These are phyloP conservation scores for Epinephelus coioides DNA, from an alignment of 2,797 vertebrate genomes.

Conservation along the genomic window DNA sequence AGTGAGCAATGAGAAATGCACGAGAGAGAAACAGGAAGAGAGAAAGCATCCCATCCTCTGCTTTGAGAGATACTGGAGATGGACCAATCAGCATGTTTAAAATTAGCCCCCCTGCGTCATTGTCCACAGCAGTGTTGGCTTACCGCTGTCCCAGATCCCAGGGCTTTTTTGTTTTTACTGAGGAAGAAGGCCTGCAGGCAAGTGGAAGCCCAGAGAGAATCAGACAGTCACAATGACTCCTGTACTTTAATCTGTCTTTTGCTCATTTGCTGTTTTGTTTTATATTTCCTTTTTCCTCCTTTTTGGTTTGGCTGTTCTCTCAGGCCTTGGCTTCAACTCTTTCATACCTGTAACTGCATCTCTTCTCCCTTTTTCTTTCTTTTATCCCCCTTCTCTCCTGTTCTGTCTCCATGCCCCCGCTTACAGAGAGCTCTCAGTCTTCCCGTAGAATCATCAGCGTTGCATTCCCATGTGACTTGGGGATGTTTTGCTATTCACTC, in stretches of 20 bases:
- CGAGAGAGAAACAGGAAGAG: not conserved
- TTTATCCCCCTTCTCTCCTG: conserved; percentile 1
- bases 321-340: conserved; percentile 19
- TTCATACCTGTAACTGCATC: conserved; percentile 41
- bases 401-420: conserved; percentile 14
- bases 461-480: conserved; percentile 71
- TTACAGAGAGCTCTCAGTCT: conserved; percentile 63
- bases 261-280: conserved; percentile 10
- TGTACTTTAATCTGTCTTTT: conserved; percentile 21
- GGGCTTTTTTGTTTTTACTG: conserved; percentile 46
- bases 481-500: conserved; percentile 75
- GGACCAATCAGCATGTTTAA: conserved; percentile 70
- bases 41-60: conserved; percentile 27
- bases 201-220: conserved; percentile 32
- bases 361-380: conserved; percentile 7
- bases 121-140: conserved; percentile 52
- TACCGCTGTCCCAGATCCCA: conserved; percentile 39
- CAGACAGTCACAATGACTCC: conserved; percentile 28
- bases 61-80: conserved; percentile 51
- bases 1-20: not conserved
- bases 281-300: conserved; percentile 6
- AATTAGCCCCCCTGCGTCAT: conserved; percentile 64
- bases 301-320: conserved; percentile 15
- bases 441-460: conserved; percentile 62
- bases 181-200: conserved; percentile 28